These are phyloP conservation scores for Liopterus haemorrhoidalis DNA, from an alignment of 2,888 invertebrate genomes.

Conservation along the genomic window DNA sequence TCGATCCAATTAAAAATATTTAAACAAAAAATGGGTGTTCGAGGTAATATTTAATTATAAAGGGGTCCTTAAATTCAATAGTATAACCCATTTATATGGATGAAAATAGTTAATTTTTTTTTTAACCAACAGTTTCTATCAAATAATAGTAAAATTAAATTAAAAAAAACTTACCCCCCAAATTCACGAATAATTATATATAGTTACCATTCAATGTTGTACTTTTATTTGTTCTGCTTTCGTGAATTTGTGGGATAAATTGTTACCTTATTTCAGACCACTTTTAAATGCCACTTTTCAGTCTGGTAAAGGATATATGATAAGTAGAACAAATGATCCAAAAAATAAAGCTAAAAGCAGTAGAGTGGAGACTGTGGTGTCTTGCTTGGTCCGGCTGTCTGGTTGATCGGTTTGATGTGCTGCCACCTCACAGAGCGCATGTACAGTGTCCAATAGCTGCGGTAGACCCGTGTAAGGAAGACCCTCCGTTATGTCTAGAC, in stretches of 20 bases:
- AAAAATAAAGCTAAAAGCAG: conserved; percentile 46
- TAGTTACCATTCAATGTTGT: too few species aligned
- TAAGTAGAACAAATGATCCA: conserved; percentile 46
- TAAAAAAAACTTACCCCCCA: not conserved
- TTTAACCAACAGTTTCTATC: conserved; percentile 1
- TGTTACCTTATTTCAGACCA: too few species aligned
- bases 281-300: conserved; percentile 37
- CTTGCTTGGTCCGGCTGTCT: conserved; percentile 38
- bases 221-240: not conserved
- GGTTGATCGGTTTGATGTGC: conserved; percentile 34
- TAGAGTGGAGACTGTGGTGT: conserved; percentile 51
- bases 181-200: too few species aligned
- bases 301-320: conserved; percentile 48
- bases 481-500: conserved; percentile 51
- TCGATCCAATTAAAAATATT: too few species aligned
- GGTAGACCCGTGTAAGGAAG: conserved; percentile 44
- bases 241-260: too few species aligned
- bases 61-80: too few species aligned
- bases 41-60: too few species aligned
- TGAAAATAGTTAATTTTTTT: too few species aligned
- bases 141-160: conserved; percentile 12
- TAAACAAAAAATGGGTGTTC: too few species aligned
- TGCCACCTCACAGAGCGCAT: conserved; percentile 37
- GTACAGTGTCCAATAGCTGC: conserved; percentile 42
- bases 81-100: too few species aligned